Evolutionary conservation across 1,140 invertebrate species (phyloP).

Genomic region (Aleiodes sp.): DNA sequence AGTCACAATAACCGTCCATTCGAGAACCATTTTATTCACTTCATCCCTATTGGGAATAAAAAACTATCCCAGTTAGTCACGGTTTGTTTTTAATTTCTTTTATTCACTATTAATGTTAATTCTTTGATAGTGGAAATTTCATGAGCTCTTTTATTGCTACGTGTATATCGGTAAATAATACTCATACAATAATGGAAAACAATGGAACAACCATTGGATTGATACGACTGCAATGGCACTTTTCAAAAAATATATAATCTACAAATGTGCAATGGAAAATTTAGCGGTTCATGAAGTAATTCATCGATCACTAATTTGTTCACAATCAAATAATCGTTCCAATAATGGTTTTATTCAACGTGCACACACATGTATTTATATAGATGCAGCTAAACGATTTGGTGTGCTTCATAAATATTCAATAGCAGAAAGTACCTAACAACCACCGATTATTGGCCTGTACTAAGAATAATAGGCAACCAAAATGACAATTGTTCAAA

Average conservation of each 20-base stretch:
- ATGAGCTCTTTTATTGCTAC: no score
- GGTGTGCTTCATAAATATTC: conserved; percentile 32
- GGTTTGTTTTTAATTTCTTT: no score
- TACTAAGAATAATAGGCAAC: conserved; percentile 13
- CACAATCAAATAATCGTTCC: neutral
- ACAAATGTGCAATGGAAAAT: no score
- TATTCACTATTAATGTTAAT: no score
- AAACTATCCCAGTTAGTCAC: neutral
- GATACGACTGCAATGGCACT: no score
- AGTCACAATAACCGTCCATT: neutral
- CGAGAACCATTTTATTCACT: neutral
- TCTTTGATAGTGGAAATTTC: no score
- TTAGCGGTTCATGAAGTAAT: neutral
- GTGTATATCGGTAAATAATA: no score
- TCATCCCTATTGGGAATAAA: neutral
- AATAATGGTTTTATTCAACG: neutral
- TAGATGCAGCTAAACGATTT: conserved; percentile 17
- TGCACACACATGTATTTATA: neutral
- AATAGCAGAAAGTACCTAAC: conserved; percentile 18
- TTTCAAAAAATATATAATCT: no score
- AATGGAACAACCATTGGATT: no score
- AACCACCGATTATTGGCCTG: conserved; percentile 21
- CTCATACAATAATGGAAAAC: no score
- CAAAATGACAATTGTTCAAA: conserved; percentile 5
- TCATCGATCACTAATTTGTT: neutral